Base-by-base conservation (phyloP, 1,140 invertebrate genomes). In the Nephila pilipes region DNA sequence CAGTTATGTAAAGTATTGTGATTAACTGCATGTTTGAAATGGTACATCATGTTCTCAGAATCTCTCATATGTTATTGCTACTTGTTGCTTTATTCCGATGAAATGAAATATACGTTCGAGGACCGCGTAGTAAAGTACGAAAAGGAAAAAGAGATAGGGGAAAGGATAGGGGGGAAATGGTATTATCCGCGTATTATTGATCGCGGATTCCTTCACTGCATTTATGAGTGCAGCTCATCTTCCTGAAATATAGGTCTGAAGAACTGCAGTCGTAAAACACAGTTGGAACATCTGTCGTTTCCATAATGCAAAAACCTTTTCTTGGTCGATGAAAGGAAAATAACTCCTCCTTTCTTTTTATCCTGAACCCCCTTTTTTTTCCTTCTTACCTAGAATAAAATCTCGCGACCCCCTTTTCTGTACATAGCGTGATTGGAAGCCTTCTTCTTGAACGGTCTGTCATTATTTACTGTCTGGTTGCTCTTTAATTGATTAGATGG, bases 231-330 rank as follows among this genome's bases (percentile, higher is more conserved):
- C 14, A 75, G 29, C 87, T 79, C 87, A 89, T 89, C 69, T 46
- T 57, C n/a, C 25, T 75, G 69, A 89, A 89, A 89, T 75, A 89
- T 89, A 63, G 60, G 25, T 22, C 58, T 69, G 29, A 46, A 46
- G 79, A 58, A n/a, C 32, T 81, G 75, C 55, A 81, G 57, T 90
- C 88, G 88, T 85, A 85, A 91, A 91, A 65, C 36, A 81, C 32
- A 85, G 58, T 55, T 18, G 90, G 32, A 90, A 85, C 90, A 91
- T 83, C 90, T 91, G 79, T 65, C 25, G 79, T 60, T 85, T 85
- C 57, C 57, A 79, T 91, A 91, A 85, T 91, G 79, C 58, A 83
- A 85, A 91, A 91, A 58, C 88, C 55, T 90, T 81, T 63, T 83
- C 60, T 91, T 85, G 36, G 79, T 65, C 90, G 80, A 83, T 55